A percentile compares a stretch with the other conserved stretches of the same genome.
phyloP scores from a whole-genome alignment of 1,140 invertebrate species.

The Penaeus japonicus region DNA sequence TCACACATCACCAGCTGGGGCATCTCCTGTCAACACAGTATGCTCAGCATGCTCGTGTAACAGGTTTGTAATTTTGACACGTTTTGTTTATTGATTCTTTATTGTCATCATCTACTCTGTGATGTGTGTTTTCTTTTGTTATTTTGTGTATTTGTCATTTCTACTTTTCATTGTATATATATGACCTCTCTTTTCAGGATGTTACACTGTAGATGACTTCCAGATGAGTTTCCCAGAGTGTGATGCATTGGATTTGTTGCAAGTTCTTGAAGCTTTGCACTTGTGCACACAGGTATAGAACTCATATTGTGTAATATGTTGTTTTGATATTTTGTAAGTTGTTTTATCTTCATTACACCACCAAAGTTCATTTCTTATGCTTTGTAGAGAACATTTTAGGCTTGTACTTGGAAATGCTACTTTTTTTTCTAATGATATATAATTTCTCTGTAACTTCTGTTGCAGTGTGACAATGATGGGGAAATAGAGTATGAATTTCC shows the following conservation, averaged over 20 bases:
- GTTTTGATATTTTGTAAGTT: background rate
- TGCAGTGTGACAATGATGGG: slow-evolving; percentile 76
- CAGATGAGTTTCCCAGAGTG: slow-evolving; percentile 78
- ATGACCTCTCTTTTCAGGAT: slow-evolving; percentile 63
- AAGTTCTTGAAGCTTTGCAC: slow-evolving; percentile 75
- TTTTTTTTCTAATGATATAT: no score
- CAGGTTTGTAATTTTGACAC: slow-evolving; percentile 64
- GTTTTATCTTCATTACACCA: background rate
- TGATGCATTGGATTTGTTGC: slow-evolving; percentile 76
- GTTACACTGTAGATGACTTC: slow-evolving; percentile 81
- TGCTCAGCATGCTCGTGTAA: slow-evolving; percentile 72
- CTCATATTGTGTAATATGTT: background rate
- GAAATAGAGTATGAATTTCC: slow-evolving; percentile 84
- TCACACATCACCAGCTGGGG: slow-evolving; percentile 77
- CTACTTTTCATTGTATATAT: background rate
- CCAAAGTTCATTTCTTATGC: no score
- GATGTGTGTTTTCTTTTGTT: background rate
- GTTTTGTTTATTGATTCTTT: background rate
- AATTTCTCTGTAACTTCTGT: background rate
- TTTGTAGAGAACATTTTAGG: no score
- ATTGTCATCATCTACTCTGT: background rate
- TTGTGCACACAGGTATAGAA: slow-evolving; percentile 73
- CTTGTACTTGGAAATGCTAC: no score
- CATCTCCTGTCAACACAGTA: slow-evolving; percentile 76
- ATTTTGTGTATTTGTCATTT: background rate